Base-by-base conservation (phyloP, 2,888 invertebrate species). In the Euzophera pinguis region DNA sequence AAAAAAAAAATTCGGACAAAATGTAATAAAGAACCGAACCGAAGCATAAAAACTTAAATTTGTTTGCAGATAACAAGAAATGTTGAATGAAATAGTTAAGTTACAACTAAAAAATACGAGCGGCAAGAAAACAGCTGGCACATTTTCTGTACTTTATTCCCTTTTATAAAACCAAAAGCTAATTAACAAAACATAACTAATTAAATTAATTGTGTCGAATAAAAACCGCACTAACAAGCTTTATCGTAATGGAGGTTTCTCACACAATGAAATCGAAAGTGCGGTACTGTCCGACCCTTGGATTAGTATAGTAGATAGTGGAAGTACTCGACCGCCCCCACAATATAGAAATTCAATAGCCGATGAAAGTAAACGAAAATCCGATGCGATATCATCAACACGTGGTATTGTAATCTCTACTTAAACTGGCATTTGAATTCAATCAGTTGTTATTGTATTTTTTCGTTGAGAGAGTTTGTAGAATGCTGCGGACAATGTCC, bases 251-350 rank as follows among this genome's bases (percentile, higher is more conserved):
- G 14, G 32, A 12, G 27, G 34, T 45, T 45, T 32, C 45, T 32
- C 45, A 29, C 14, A 53, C 47, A 64, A 63, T 61, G 64, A 74
- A 74, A 73, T 60, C 58, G 72, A 75, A 73, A 74, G 73, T 69
- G 50, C 47, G 38, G 53, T 55, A 55, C 32, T 32, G 39, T 59
- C 62, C 56, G 60, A 63, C 61, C 63, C 65, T 63, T 63, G 49
- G 17, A 12, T 47, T 50, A 53, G 56, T 57, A 13, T 50, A 53
- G 56, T 57, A 13, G 22, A 39, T 16, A 10, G 14, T 39, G 14
- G 12, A 61, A 52, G 53, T 55, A 51, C 50, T 50, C 43, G 39
- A 35, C 57, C 65, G 65, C 66, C 67, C 62, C 62, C 62, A 60
- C 57, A 56, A 67, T 62, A 63, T 64, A 53, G 45, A 60, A 60